Evolutionary conservation across 1,140 invertebrate species (phyloP), one percentile per base, ranked within the genome.

Genomic region (Apocrypta bakeri): DNA sequence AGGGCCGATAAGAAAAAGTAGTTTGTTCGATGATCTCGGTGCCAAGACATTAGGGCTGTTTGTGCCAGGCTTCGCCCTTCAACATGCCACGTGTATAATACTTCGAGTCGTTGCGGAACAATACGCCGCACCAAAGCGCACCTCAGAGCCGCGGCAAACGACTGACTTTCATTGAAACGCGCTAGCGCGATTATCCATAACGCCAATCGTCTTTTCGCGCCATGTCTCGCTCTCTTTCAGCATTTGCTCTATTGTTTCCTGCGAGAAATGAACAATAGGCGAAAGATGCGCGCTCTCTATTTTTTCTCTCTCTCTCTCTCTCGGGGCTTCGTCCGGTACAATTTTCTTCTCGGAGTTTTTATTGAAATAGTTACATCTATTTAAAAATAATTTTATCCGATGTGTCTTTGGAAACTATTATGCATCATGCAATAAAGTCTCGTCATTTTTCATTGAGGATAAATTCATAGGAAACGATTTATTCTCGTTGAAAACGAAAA

Each of bases 141-240:
- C 89, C 82, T 90, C 88, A 86, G 89, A 87, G 88, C 72, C 85
- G 21, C 56, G 74, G 31, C 85, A 85, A 89, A 90, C 88, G 86
- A 87, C 87, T 80, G 77, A 64, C 81, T 88, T 86, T 90, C 88
- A 90, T 90, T 90, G 89, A 90, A 90, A 90, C 74, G 80, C 83
- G 78, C 82, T 29, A 42, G 66, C 83, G 83, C 79, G 84, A 85
- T 89, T 88, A 86, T 88, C 87, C 85, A 88, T 88, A 88, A 87
- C 85, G 82, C 80, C 83, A 87, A 89, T 88, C 84, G 85, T 82
- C 71, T 75, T 79, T 74, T 79, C 61, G 37, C 42, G 73, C 48
- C 12, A 63, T 14, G 24, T 21, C 21, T 79, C n/a, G 48, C 77
- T 80, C 79, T 84, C 68, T 84, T 85, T 24, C 48, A n/a, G 2